Conservation (phyloP, 2,888 invertebrate species). For the Frankliniella intonsa region DNA sequence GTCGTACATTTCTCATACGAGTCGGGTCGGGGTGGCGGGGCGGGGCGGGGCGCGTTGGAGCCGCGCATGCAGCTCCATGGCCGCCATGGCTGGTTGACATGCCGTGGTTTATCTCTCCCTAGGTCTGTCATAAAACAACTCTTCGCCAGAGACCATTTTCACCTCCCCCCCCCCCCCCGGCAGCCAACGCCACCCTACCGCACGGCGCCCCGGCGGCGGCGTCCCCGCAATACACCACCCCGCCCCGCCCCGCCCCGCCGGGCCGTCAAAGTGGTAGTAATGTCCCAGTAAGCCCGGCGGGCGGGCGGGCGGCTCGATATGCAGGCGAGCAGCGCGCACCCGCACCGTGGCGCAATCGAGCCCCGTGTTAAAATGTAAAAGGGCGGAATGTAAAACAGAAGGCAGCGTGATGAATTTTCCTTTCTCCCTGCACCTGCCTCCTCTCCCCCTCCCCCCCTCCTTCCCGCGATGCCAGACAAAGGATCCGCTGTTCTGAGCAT, state of each 20-base stretch:
- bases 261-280: slow-evolving; percentile 6
- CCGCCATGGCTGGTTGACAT: not conserved
- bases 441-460: not conserved
- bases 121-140: slow-evolving; percentile 14
- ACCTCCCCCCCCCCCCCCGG: not conserved
- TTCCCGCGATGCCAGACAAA: not conserved
- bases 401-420: not conserved
- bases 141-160: slow-evolving; percentile 20
- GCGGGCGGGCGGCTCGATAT: not conserved
- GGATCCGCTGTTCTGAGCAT: too few relatives aligned
- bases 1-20: too few relatives aligned
- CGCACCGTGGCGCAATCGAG: not conserved
- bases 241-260: too few relatives aligned
- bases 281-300: not conserved
- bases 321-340: not conserved
- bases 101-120: not conserved
- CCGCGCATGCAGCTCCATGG: not conserved
- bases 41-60: too few relatives aligned
- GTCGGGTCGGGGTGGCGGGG: too few relatives aligned
- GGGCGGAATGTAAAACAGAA: not conserved
- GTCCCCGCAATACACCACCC: not conserved
- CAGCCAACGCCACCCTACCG: too few relatives aligned
- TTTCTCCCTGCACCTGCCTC: not conserved
- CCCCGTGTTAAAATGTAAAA: slow-evolving; percentile 4
- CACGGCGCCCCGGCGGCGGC: not conserved